Conservation (phyloP, 2,888 invertebrate species). For the Sacculina carcini region DNA sequence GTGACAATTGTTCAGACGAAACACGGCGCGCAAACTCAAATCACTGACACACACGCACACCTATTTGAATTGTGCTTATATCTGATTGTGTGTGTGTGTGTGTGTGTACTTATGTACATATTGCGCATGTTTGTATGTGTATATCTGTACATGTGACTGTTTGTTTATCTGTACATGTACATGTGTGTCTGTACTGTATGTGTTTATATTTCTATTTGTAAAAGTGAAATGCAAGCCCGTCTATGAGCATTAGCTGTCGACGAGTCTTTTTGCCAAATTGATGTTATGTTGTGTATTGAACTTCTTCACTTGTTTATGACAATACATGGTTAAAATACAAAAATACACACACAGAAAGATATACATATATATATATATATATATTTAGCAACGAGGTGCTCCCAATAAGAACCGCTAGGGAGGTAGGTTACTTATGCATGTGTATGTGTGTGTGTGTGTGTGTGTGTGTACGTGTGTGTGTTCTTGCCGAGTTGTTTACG, state of each 20-base stretch:
- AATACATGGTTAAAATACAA: no score
- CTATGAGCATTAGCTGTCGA: no score
- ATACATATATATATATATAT: conserved; percentile 1
- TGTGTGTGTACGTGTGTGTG: background rate
- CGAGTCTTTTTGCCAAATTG: no score
- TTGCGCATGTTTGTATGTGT: background rate
- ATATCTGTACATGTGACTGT: conserved; percentile 2
- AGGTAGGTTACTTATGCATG: no score
- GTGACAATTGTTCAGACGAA: conserved; percentile 78
- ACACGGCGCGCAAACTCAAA: conserved; percentile 55
- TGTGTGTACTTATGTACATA: conserved; percentile 4
- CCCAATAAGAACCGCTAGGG: no score
- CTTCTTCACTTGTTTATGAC: no score
- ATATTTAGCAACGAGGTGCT: no score
- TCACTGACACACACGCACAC: conserved; percentile 28
- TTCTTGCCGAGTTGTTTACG: background rate
- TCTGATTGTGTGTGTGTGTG: background rate
- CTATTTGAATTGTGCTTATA: background rate
- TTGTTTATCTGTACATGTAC: conserved; percentile 4
- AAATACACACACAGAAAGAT: no score
- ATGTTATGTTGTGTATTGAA: no score
- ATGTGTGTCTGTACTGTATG: no score
- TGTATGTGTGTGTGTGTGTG: background rate
- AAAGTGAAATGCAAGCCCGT: no score
- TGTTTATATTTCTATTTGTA: no score